Percentiles rank a stretch among this genome's conserved stretches.
phyloP scores from a whole-genome alignment of 2,797 vertebrate species.

The Liparis tanakae region DNA sequence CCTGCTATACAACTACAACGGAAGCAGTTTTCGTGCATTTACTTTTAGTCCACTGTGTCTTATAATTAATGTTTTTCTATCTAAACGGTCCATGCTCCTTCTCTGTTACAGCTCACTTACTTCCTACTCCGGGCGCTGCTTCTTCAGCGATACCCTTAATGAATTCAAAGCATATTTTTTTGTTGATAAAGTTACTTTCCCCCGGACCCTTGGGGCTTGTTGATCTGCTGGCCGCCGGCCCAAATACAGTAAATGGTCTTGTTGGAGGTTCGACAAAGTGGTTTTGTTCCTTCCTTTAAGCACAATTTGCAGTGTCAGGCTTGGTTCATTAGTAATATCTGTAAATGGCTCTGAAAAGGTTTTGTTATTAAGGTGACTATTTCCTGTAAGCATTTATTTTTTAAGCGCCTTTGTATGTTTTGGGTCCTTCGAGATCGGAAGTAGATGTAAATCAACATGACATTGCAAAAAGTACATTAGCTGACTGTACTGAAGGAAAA shows the following conservation, averaged over 20 bases:
- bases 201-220: constrained; percentile 28
- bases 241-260: constrained; percentile 30
- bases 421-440: too few species aligned
- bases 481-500: too few species aligned
- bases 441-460: too few species aligned
- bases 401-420: too few species aligned
- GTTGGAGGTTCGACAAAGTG: constrained; percentile 5
- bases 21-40: constrained; percentile 6
- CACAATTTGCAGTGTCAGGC: constrained; percentile 9
- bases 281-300: constrained; percentile 17
- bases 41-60: constrained; percentile 4
- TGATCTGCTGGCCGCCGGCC: constrained; percentile 23
- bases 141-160: constrained; percentile 36
- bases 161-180: constrained; percentile 48
- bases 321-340: constrained; percentile 10
- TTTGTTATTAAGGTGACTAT: too few species aligned
- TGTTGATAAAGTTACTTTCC: constrained; percentile 20
- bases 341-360: background rate
- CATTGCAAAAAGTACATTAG: too few species aligned
- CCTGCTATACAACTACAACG: background rate
- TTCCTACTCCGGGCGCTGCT: constrained; percentile 21
- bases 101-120: constrained; percentile 39
- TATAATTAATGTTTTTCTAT: constrained; percentile 23
- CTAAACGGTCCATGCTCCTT: constrained; percentile 3
- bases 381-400: too few species aligned